These are phyloP conservation scores for Drosophila nigromelanica DNA, from an alignment of 1,140 invertebrate species.

Conservation along the genomic window DNA sequence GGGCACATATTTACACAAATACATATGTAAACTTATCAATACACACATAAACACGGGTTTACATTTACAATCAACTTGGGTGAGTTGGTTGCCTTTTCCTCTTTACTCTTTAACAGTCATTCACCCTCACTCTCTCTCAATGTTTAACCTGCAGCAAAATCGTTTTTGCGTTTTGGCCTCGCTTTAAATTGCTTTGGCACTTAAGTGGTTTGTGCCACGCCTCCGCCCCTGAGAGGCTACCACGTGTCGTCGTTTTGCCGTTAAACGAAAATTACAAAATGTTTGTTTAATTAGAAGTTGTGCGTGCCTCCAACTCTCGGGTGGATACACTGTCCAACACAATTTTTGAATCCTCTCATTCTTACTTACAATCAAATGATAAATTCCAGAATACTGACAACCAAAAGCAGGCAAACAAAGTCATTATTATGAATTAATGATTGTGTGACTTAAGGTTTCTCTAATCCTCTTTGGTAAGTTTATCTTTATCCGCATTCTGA, in stretches of 20 bases:
- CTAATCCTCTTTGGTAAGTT: too few species aligned
- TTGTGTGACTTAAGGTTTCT: too few species aligned
- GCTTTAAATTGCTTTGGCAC: conserved; percentile 82
- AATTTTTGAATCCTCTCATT: not conserved
- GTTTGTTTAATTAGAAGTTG: conserved; percentile 82
- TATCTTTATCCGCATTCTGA: too few species aligned
- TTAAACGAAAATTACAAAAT: conserved; percentile 80
- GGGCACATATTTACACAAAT: conserved; percentile 76
- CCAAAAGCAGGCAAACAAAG: too few species aligned
- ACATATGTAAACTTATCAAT: conserved; percentile 62
- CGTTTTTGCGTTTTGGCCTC: conserved; percentile 69
- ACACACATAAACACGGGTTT: conserved; percentile 19
- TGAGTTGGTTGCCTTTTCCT: conserved; percentile 17
- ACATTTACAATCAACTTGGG: conserved; percentile 31
- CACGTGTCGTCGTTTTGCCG: conserved; percentile 79
- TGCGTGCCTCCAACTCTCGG: conserved; percentile 50
- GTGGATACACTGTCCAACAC: conserved; percentile 41
- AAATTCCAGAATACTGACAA: too few species aligned
- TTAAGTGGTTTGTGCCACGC: conserved; percentile 73
- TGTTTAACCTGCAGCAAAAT: conserved; percentile 45
- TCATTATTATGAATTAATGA: too few species aligned
- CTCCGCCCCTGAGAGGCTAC: conserved; percentile 29
- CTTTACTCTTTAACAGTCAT: conserved; percentile 6
- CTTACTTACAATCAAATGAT: too few species aligned
- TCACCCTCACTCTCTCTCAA: not conserved